Evolutionary conservation across 2,113 vertebrate species (phyloP).

Genomic region (Pseudopipra pipra): DNA sequence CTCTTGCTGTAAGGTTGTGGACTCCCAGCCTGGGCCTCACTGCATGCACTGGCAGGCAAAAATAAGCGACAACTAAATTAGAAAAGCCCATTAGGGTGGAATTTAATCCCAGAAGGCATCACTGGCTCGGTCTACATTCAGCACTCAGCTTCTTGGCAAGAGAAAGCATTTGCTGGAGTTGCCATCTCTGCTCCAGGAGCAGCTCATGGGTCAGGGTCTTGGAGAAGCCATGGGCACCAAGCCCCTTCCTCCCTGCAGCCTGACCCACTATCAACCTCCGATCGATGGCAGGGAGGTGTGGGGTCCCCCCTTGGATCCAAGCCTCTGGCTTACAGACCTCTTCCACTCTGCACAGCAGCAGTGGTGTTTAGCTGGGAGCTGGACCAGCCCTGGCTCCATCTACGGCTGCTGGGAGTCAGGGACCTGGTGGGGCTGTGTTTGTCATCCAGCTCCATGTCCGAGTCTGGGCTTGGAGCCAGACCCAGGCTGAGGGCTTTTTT

Average conservation of each 20-base stretch:
- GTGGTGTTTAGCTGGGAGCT: neutral
- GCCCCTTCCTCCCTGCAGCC: neutral
- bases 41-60: neutral
- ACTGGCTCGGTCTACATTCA: neutral
- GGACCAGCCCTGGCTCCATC: neutral
- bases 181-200: neutral
- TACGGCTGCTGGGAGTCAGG: rapidly evolving
- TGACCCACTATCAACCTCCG: neutral
- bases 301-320: too few relatives aligned
- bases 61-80: conserved; percentile 21
- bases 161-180: neutral
- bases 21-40: neutral
- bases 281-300: neutral
- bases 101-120: conserved; percentile 22
- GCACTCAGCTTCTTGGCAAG: neutral
- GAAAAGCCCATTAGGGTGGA: conserved; percentile 43
- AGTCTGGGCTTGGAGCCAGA: neutral
- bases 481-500: neutral
- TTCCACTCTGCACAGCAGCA: neutral
- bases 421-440: neutral
- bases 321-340: neutral
- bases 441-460: neutral
- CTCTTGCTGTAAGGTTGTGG: neutral
- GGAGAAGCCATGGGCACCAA: neutral
- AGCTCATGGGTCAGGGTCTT: neutral